Percentiles rank a stretch among this genome's conserved stretches.
Conservation (phyloP, 2,888 invertebrate species). For the Lochmaea capreae region DNA sequence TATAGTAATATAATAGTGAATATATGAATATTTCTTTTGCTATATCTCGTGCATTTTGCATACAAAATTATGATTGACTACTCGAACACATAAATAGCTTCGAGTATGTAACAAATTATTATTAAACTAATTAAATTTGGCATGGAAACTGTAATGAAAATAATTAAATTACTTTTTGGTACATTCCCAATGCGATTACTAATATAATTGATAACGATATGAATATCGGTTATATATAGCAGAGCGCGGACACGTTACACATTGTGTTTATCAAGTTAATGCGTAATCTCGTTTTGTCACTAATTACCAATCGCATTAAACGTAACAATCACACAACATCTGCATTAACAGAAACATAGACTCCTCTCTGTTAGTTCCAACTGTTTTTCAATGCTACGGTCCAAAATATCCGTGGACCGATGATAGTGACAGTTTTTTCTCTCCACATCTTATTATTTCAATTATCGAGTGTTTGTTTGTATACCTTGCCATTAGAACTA, state of each 20-base stretch:
- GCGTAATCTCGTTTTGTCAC: constrained; percentile 28
- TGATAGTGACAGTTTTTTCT: too few relatives aligned
- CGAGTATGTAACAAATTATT: not conserved
- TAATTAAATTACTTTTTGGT: constrained; percentile 20
- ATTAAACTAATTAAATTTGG: not conserved
- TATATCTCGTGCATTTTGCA: not conserved
- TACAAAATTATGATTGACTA: not conserved
- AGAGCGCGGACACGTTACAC: constrained; percentile 8
- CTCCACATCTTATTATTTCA: too few relatives aligned
- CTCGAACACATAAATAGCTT: not conserved
- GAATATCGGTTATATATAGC: not conserved
- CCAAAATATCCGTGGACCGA: too few relatives aligned
- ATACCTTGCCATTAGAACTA: too few relatives aligned
- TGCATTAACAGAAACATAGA: not conserved
- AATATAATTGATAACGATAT: constrained; percentile 27
- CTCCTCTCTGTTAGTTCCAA: not conserved
- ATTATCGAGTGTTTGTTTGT: too few relatives aligned
- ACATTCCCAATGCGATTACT: not conserved
- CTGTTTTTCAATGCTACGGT: too few relatives aligned
- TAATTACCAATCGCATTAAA: constrained; percentile 22
- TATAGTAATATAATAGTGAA: too few relatives aligned
- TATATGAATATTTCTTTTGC: not conserved
- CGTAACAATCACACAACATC: constrained; percentile 11
- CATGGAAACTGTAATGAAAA: constrained; percentile 10
- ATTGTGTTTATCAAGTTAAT: constrained; percentile 20